Evolutionary conservation across 2,888 invertebrate genomes (phyloP), one percentile per base, ranked within the genome.

Genomic region (Girardia tigrina): DNA sequence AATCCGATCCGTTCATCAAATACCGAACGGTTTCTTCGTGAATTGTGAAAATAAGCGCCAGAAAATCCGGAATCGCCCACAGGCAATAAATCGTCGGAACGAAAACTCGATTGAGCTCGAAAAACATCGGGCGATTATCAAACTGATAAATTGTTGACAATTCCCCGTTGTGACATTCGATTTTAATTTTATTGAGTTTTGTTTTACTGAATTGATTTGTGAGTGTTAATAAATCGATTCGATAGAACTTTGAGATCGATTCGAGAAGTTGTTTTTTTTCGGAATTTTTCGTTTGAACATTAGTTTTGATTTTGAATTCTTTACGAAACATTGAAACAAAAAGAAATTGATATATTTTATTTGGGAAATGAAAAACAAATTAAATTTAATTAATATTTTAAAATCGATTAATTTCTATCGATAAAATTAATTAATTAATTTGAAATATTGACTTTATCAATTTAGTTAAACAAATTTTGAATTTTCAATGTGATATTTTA

Each of bases 1-100:
- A 74, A 74, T 74, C 74, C 71, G 42, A 69, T n/a, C 56, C 56
- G 23, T 56, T 56, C 4, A 56, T 56, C 4, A 56, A n/a, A 56
- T 56, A 56, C 23, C 23, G n/a, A 4, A 56, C 56, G 23, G 56
- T 56, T 56, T 56, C 56, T 56, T 56, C 56, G 23, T 56, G n/a
- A 56, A 56, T 56, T 56, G 56, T 56, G 23, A 56, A 56, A 6
- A 23, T 12, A 8, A 56, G n/a, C n/a, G n/a, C n/a, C 23, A 56
- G 23, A 56, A 56, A 56, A 56, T 56, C 56, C n/a, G 20, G 23
- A n/a, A 56, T 56, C 23, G 23, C 2, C 56, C 56, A 56, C n/a
- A 56, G 23, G 23, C 56, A 56, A n/a, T 12, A 56, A 56, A 56
- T 56, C 23, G 56, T 56, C 4, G 56, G 56, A n/a, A 56, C 56